These are phyloP conservation scores for Falco cherrug DNA, from an alignment of 2,797 vertebrate genomes.

Conservation along the genomic window DNA sequence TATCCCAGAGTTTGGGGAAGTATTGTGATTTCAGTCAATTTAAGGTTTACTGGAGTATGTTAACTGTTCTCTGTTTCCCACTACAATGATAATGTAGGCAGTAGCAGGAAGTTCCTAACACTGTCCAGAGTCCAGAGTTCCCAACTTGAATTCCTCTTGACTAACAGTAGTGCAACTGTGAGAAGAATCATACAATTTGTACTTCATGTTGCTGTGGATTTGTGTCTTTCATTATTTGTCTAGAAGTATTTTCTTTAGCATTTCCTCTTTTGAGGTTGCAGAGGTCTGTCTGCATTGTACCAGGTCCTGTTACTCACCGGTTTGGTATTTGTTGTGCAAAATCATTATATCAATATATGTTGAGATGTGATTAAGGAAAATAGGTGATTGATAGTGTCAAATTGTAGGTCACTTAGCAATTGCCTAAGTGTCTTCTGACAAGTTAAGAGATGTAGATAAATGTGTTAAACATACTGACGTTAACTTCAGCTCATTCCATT, in stretches of 20 bases:
- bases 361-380: neutral
- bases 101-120: neutral
- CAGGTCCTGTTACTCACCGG: neutral
- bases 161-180: neutral
- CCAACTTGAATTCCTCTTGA: neutral
- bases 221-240: neutral
- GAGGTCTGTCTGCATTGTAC: neutral
- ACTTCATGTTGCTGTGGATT: neutral
- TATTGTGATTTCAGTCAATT: neutral
- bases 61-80: neutral
- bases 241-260: neutral
- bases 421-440: slow-evolving; percentile 2
- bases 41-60: neutral
- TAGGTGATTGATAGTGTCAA: neutral
- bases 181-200: neutral
- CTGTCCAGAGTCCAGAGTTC: neutral
- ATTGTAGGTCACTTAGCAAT: neutral
- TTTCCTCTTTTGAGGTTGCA: slow-evolving; percentile 13
- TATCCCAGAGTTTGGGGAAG: neutral
- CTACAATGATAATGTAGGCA: neutral
- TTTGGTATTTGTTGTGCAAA: slow-evolving; percentile 51
- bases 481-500: neutral
- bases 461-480: neutral
- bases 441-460: neutral
- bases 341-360: neutral